A percentile compares a stretch with the other conserved stretches of the same genome.
These are phyloP conservation scores for Psilopsiagon aurifrons DNA, from an alignment of 2,113 vertebrate species.

Conservation along the genomic window DNA sequence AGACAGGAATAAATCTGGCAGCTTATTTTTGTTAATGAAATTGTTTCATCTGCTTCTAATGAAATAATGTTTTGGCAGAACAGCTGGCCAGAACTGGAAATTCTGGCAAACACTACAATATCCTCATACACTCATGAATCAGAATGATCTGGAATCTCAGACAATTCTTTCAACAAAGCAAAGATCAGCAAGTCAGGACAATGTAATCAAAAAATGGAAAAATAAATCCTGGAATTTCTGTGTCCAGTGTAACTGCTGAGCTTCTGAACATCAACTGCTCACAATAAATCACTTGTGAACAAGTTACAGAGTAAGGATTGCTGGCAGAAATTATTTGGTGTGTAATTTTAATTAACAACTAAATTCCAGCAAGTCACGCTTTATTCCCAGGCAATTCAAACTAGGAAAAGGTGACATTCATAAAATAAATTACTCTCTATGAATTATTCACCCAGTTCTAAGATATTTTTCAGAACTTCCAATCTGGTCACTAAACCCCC, in stretches of 20 bases:
- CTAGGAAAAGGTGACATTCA: conserved; percentile 38
- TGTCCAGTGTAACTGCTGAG: not conserved
- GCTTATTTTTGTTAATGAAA: not conserved
- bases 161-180: not conserved
- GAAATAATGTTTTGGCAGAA: conserved; percentile 27
- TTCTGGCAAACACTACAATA: not conserved
- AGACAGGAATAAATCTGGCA: not conserved
- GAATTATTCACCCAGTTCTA: conserved; percentile 58
- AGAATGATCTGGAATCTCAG: not conserved
- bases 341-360: conserved; percentile 40
- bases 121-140: not conserved
- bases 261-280: not conserved
- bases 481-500: conserved; percentile 44
- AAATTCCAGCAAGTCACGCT: not conserved
- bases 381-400: conserved; percentile 38
- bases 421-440: conserved; percentile 47
- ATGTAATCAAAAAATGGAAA: not conserved
- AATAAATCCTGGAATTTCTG: not conserved
- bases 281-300: not conserved
- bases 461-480: conserved; percentile 31
- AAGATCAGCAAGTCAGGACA: not conserved
- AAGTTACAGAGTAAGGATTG: not conserved
- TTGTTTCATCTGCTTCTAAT: conserved; percentile 10
- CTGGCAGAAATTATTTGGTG: not conserved
- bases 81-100: not conserved